Evolutionary conservation across 2,888 invertebrate species (phyloP), one percentile per base, ranked within the genome.

Genomic region (Cepaea hortensis): DNA sequence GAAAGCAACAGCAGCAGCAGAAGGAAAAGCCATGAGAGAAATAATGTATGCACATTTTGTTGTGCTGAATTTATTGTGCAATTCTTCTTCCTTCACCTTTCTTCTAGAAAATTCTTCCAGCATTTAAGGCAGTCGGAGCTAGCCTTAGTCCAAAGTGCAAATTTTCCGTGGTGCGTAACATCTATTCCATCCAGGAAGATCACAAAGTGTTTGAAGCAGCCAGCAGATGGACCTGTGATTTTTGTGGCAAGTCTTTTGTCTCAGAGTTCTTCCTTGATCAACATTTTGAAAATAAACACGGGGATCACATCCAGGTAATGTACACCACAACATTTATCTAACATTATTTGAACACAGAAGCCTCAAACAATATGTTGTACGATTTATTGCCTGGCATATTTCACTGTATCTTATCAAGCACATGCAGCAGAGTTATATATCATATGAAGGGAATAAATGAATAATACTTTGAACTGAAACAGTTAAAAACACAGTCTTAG

Each of bases 221-320:
- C 46, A 90, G 90, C 50, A 91, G 91, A 84, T 94, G 93, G 93
- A 89, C 90, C 20, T 94, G 94, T 89, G 89, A 93, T 73, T 92
- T 91, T 87, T 94, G 94, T 89, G 93, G 93, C 48, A 94, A 94
- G 89, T 89, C 90, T 48, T 94, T 94, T 87, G 90, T 91, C 76
- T 90, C 92, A 6, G 93, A 94, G 87, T 87, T 86, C 48, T 93
- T 90, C 85, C 88, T 94, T 7, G 93, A 94, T 87, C 88, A 87
- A 20, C 94, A 94, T 88, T 92, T 93, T 87, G 89, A 91, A 23
- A 93, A 92, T 88, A 90, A 91, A 88, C 94, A 94, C 88, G 72
- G 90, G 15, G 90, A 92, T 62, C 88, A 91, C 75, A 85, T 93
- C 13, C 87, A 88, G 89, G 92, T 92, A 90, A 73, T 13, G 3